Conservation (phyloP, 2,888 invertebrate species). For the Nomada goodeniana region DNA sequence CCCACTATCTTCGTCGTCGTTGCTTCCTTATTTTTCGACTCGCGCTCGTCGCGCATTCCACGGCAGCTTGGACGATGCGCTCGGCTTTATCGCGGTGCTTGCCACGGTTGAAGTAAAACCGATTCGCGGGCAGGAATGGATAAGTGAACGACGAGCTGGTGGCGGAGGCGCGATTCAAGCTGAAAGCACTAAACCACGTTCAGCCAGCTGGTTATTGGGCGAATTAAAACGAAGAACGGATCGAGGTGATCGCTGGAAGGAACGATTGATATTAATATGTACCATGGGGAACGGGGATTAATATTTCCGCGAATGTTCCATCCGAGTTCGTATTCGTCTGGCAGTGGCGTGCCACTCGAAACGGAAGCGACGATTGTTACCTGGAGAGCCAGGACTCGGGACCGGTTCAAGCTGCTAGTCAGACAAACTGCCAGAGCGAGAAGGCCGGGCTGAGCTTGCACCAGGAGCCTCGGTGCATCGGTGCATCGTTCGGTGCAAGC, state of each 20-base stretch:
- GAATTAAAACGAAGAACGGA: neutral
- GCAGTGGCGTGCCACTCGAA: slow-evolving; percentile 49
- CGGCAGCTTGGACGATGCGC: neutral
- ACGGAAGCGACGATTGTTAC: slow-evolving; percentile 84
- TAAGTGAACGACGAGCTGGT: neutral
- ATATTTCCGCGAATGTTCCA: neutral
- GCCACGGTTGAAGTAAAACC: neutral
- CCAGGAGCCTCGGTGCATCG: slow-evolving; percentile 91
- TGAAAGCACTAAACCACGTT: neutral
- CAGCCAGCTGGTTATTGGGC: neutral
- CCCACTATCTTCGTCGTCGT: slow-evolving; percentile 45
- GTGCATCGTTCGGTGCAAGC: slow-evolving; percentile 92
- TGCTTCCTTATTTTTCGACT: neutral
- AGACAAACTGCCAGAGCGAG: slow-evolving; percentile 94
- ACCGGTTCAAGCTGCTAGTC: slow-evolving; percentile 94
- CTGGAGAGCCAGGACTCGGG: slow-evolving; percentile 94
- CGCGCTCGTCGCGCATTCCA: neutral
- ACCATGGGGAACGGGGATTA: neutral
- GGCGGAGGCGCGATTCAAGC: neutral
- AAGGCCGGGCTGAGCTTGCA: slow-evolving; percentile 92
- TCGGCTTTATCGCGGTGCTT: neutral
- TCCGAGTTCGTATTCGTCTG: slow-evolving; percentile 33
- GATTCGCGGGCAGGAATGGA: neutral
- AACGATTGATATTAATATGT: neutral
- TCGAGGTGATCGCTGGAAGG: neutral